These are phyloP conservation scores for Morelia viridis DNA, from an alignment of 2,797 vertebrate species.

Conservation along the genomic window DNA sequence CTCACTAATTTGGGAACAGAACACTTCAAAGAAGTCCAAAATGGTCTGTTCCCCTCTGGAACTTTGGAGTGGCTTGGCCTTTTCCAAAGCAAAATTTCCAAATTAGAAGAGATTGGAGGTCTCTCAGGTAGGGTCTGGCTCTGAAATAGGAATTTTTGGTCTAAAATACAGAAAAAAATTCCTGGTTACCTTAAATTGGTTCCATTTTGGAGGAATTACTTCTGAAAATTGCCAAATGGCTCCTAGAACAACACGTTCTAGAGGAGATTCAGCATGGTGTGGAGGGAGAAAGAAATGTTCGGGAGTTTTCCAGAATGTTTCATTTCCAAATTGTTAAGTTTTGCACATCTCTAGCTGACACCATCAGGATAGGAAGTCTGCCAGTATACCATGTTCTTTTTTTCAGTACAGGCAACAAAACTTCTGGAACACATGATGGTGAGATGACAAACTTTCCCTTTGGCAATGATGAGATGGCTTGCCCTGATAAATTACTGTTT, in stretches of 20 bases:
- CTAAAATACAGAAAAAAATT: background rate
- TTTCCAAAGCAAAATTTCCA: background rate
- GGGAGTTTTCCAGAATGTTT: background rate
- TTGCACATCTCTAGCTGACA: background rate
- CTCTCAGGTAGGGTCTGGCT: background rate
- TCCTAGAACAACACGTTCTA: background rate
- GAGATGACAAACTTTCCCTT: background rate
- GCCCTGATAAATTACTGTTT: background rate
- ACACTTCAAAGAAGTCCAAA: background rate
- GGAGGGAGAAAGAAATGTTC: background rate
- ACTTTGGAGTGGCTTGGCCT: background rate
- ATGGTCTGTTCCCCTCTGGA: background rate
- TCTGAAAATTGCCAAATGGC: background rate
- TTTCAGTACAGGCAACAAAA: background rate
- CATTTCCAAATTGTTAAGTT: background rate
- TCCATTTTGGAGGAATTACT: background rate
- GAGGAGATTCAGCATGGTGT: background rate
- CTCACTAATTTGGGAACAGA: background rate
- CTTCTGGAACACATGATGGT: background rate
- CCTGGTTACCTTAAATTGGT: background rate
- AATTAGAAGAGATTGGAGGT: background rate
- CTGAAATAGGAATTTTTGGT: background rate
- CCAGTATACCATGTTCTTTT: background rate
- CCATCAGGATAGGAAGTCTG: background rate
- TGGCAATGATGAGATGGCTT: background rate